Conservation (phyloP, 1,140 invertebrate species). For the Hylaeus anthracinus region DNA sequence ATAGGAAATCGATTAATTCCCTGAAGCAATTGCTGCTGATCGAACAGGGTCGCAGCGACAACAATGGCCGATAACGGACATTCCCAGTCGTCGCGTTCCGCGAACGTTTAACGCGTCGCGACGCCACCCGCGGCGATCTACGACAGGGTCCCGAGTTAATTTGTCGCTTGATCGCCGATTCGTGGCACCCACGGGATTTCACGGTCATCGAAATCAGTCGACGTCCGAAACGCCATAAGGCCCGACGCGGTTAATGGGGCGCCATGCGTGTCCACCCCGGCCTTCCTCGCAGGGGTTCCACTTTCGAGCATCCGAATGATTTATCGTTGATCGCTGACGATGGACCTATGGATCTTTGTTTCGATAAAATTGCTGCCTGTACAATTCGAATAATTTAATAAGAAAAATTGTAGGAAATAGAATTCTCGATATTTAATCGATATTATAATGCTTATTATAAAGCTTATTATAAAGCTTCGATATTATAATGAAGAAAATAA, state of each 20-base stretch:
- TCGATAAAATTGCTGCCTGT: no score
- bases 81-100: conserved; percentile 31
- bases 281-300: background rate
- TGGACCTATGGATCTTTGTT: no score
- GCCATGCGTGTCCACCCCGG: conserved; percentile 34
- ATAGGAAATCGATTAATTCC: background rate
- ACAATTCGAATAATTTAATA: no score
- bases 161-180: conserved; percentile 69
- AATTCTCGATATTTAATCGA: no score
- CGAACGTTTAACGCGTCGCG: conserved; percentile 29
- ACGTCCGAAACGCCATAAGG: conserved; percentile 40
- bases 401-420: no score
- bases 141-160: conserved; percentile 62
- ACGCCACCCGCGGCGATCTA: conserved; percentile 48
- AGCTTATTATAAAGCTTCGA: no score
- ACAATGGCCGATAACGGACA: conserved; percentile 23
- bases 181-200: conserved; percentile 62
- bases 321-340: background rate
- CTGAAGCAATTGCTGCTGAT: background rate
- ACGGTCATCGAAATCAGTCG: conserved; percentile 40
- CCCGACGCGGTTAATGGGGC: conserved; percentile 61
- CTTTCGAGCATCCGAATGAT: background rate
- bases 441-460: no score
- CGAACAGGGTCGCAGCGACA: background rate
- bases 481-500: no score